These are phyloP conservation scores for Rhyzopertha dominica DNA, from an alignment of 1,140 invertebrate species.

Conservation along the genomic window DNA sequence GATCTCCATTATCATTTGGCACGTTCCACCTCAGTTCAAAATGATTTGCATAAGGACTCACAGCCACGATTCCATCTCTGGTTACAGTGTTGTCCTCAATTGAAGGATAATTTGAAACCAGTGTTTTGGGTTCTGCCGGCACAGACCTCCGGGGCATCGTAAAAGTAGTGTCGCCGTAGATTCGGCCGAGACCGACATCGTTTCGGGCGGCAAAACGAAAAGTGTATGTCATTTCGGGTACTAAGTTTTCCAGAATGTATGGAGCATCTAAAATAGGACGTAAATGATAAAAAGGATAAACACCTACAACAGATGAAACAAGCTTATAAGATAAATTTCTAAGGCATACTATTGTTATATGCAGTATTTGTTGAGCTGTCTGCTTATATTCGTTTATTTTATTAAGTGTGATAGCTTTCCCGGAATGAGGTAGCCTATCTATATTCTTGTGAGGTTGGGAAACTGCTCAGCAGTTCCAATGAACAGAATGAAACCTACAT, in stretches of 20 bases:
- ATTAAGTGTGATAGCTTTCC: too few relatives aligned
- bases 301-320: too few relatives aligned
- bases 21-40: conserved; percentile 77
- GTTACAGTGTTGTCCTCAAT: conserved; percentile 18
- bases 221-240: conserved; percentile 72
- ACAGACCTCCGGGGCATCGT: conserved; percentile 52
- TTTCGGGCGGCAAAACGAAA: conserved; percentile 83
- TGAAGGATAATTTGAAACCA: conserved; percentile 31
- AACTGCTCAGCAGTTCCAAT: too few relatives aligned
- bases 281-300: not conserved
- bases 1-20: conserved; percentile 82
- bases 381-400: too few relatives aligned
- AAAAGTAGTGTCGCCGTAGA: conserved; percentile 46
- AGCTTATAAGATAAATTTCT: too few relatives aligned
- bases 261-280: conserved; percentile 52
- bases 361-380: too few relatives aligned
- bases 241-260: conserved; percentile 75
- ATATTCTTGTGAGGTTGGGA: too few relatives aligned
- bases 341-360: too few relatives aligned
- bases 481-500: too few relatives aligned
- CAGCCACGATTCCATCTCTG: conserved; percentile 38
- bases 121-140: conserved; percentile 56
- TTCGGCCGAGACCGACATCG: conserved; percentile 74
- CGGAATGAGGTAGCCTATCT: too few relatives aligned
- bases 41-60: conserved; percentile 63